phyloP scores from a whole-genome alignment of 2,113 vertebrate genomes.

The Cephalopholis sonnerati region DNA sequence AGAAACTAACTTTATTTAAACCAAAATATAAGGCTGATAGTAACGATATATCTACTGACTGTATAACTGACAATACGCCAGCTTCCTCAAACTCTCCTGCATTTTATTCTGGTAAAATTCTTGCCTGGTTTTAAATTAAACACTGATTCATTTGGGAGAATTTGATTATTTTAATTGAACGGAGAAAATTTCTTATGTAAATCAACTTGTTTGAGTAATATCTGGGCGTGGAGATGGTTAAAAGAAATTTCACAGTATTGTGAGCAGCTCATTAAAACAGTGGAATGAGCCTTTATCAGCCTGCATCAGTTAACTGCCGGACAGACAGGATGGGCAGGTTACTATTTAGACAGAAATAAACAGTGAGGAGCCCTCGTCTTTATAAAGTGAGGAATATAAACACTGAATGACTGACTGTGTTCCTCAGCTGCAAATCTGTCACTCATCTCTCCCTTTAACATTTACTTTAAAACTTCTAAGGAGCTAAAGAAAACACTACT shows the following conservation, averaged over 20 bases:
- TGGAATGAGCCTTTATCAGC: neutral
- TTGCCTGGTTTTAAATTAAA: too few relatives aligned
- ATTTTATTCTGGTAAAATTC: too few relatives aligned
- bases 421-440: neutral
- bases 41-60: too few relatives aligned
- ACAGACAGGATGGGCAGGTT: slow-evolving; percentile 39
- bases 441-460: neutral
- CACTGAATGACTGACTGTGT: neutral
- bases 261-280: too few relatives aligned
- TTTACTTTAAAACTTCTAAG: too few relatives aligned
- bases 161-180: too few relatives aligned
- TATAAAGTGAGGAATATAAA: neutral
- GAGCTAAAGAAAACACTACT: neutral
- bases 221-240: neutral
- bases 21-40: too few relatives aligned
- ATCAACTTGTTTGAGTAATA: neutral
- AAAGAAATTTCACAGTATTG: neutral
- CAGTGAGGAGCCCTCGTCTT: neutral
- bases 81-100: too few relatives aligned
- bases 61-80: too few relatives aligned
- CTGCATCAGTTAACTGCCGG: neutral
- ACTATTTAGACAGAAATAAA: slow-evolving; percentile 10
- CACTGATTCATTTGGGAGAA: too few relatives aligned
- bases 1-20: too few relatives aligned
- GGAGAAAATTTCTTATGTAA: too few relatives aligned